phyloP scores from a whole-genome alignment of 2,113 vertebrate species.

The Rousettus leschenaultii region DNA sequence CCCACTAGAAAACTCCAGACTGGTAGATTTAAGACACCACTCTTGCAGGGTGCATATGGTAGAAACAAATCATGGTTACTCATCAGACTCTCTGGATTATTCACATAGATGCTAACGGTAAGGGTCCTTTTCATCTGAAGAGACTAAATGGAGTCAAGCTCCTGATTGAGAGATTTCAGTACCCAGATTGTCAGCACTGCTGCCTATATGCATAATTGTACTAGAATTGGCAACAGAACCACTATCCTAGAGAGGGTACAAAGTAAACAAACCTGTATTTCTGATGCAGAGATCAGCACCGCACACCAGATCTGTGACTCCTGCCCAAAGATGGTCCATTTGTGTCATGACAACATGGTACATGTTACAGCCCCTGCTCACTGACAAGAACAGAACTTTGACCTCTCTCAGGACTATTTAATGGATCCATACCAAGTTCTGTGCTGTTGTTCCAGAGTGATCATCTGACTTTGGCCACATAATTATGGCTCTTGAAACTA shows the following conservation, averaged over 20 bases:
- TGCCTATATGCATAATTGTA: not conserved
- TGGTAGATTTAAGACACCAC: not conserved
- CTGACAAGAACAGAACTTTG: not conserved
- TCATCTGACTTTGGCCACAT: not conserved
- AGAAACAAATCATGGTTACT: not conserved
- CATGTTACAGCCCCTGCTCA: not conserved
- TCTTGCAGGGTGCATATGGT: not conserved
- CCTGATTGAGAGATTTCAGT: not conserved
- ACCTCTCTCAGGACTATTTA: not conserved
- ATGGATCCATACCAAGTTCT: not conserved
- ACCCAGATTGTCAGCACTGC: not conserved
- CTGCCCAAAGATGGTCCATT: not conserved
- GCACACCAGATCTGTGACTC: not conserved
- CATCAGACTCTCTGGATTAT: not conserved
- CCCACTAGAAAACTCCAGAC: not conserved
- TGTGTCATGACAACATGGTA: not conserved
- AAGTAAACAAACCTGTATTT: not conserved
- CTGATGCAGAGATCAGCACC: not conserved
- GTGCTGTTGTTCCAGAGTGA: not conserved
- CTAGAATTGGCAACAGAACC: not conserved
- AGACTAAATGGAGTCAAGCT: not conserved
- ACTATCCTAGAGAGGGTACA: not conserved
- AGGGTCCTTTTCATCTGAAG: not conserved
- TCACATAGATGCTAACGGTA: not conserved
- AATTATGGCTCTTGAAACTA: not conserved